Conservation (phyloP, 1,140 invertebrate genomes). For the Caenorhabditis briggsae region DNA sequence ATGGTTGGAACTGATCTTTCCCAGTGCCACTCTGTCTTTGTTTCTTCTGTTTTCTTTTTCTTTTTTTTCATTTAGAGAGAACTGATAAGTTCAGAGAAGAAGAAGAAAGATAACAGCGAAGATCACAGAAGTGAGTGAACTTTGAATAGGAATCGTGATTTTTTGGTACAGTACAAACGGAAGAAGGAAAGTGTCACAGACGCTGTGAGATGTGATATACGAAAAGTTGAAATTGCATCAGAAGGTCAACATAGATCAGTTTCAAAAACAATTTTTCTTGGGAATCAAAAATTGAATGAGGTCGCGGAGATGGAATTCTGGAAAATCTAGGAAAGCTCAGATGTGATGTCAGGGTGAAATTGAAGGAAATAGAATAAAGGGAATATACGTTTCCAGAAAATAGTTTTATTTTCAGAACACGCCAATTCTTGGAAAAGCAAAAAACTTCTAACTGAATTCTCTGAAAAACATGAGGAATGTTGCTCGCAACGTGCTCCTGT, state of each 20-base stretch:
- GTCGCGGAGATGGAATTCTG: too few relatives aligned
- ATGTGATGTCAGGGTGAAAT: too few relatives aligned
- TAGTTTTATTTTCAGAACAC: too few relatives aligned
- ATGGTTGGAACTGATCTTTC: constrained; percentile 45
- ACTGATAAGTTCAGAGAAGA: constrained; percentile 41
- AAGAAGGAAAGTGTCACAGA: neutral
- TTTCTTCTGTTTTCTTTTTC: constrained; percentile 5
- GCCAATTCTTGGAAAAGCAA: too few relatives aligned
- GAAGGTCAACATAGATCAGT: constrained; percentile 47
- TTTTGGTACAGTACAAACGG: neutral
- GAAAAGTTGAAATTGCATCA: constrained; percentile 5
- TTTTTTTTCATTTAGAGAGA: neutral
- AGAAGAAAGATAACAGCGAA: neutral
- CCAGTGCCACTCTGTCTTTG: neutral
- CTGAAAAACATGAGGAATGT: too few relatives aligned
- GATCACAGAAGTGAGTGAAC: constrained; percentile 12
- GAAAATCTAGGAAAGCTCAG: neutral
- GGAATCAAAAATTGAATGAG: neutral
- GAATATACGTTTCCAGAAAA: too few relatives aligned
- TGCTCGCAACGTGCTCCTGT: too few relatives aligned
- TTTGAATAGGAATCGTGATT: constrained; percentile 25
- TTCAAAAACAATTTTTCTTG: neutral
- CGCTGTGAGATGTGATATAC: neutral
- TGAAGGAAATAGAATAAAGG: too few relatives aligned
- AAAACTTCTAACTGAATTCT: too few relatives aligned